These are phyloP conservation scores for Euplagia quadripunctaria DNA, from an alignment of 2,888 invertebrate genomes.

Conservation along the genomic window DNA sequence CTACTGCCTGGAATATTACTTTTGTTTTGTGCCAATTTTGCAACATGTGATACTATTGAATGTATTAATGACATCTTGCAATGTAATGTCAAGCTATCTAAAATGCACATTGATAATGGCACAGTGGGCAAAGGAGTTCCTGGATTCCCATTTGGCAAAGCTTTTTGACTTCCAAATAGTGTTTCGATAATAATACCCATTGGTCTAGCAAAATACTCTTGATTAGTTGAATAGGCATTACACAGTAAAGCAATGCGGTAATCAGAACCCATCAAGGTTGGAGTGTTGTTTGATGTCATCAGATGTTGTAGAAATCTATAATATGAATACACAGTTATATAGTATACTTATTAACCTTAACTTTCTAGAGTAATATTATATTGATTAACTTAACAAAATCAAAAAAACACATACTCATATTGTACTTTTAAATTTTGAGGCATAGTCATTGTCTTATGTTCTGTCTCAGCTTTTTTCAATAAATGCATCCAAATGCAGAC, in stretches of 20 bases:
- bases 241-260: slow-evolving; percentile 96
- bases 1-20: slow-evolving; percentile 90
- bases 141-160: slow-evolving; percentile 83
- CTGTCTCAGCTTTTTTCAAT: slow-evolving; percentile 96
- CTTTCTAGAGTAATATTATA: neutral
- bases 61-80: slow-evolving; percentile 97
- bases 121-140: slow-evolving; percentile 91
- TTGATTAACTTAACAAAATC: neutral
- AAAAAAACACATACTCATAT: slow-evolving; percentile 89
- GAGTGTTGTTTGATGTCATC: slow-evolving; percentile 91
- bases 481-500: slow-evolving; percentile 99
- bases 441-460: slow-evolving; percentile 93
- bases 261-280: slow-evolving; percentile 93
- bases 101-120: slow-evolving; percentile 96
- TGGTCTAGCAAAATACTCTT: slow-evolving; percentile 95
- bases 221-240: slow-evolving; percentile 98
- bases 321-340: slow-evolving; percentile 10
- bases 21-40: slow-evolving; percentile 95
- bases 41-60: slow-evolving; percentile 94
- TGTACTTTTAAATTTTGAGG: slow-evolving; percentile 94
- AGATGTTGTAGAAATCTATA: slow-evolving; percentile 94
- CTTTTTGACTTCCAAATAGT: slow-evolving; percentile 91
- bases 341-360: too few relatives aligned
- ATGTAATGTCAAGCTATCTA: slow-evolving; percentile 98
- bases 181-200: slow-evolving; percentile 97